Evolutionary conservation across 2,888 invertebrate genomes (phyloP).

Genomic region (Drosophila seclusa): DNA sequence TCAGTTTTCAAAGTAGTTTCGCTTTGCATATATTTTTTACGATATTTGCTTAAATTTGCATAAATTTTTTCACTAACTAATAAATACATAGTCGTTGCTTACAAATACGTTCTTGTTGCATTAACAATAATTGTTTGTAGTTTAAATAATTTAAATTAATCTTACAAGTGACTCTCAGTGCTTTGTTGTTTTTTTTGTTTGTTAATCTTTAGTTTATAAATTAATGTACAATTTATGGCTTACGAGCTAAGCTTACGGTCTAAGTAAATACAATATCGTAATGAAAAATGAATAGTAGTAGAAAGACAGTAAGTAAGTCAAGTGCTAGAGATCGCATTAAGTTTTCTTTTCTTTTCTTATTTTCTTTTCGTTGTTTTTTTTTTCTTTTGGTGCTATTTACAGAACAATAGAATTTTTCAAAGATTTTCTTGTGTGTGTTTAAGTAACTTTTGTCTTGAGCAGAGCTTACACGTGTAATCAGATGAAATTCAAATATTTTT

Average conservation of each 20-base stretch:
- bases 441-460: conserved; percentile 9
- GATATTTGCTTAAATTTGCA: conserved; percentile 70
- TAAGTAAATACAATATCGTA: conserved; percentile 54
- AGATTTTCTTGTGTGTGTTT: conserved; percentile 2
- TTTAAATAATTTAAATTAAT: conserved; percentile 59
- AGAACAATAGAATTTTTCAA: conserved; percentile 29
- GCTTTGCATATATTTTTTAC: conserved; percentile 62
- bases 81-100: conserved; percentile 71
- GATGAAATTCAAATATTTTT: conserved; percentile 28
- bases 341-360: not conserved
- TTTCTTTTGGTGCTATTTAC: conserved; percentile 48
- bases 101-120: conserved; percentile 31
- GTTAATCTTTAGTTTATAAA: not conserved
- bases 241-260: conserved; percentile 34
- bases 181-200: conserved; percentile 47
- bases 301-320: conserved; percentile 37
- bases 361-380: not conserved
- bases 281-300: conserved; percentile 49
- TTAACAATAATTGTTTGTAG: conserved; percentile 55
- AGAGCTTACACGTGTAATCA: conserved; percentile 10
- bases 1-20: conserved; percentile 57
- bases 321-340: conserved; percentile 57
- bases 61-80: conserved; percentile 76
- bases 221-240: conserved; percentile 33
- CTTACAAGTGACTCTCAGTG: conserved; percentile 78